Base-by-base conservation (phyloP, 2,113 vertebrate genomes). In the Labeo catla region DNA sequence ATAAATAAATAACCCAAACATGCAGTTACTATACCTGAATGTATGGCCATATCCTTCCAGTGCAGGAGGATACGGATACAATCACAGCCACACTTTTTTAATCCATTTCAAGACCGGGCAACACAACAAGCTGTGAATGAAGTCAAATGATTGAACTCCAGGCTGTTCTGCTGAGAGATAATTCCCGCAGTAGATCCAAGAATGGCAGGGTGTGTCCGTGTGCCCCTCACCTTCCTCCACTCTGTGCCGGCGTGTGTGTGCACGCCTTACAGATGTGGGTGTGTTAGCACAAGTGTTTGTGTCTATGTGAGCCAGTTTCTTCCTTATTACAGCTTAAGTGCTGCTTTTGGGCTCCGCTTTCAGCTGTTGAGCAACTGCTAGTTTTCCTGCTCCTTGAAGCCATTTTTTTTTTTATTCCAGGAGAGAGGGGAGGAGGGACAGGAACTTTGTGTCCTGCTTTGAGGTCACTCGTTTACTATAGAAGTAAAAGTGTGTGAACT, bases 21-120 rank as follows among this genome's bases (percentile, higher is more conserved):
- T 9, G 49, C 74, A 45, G 76, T 65, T 10, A 63, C 80, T 82
- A 89, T 94, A 95, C 93, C 94, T 94, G 94, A 89, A 45, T 72
- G 88, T 89, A 94, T 88, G 83, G 92, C 92, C 91, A 94, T 93
- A 86, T 94, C 92, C 89, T 90, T 91, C 79, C 89, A 86, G 80
- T 90, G 88, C 89, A 93, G 54, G 72, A 76, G 82, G 52, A 54
- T 80, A 47, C 16, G 34, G 85, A 70, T 50, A 16, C 52, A 81
- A 66, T 68, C 52, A 16, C 39, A 13, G 76, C 50, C 78, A 74
- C 34, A 49, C 63, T 10, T 91, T 80, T 93, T 49, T 0, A 59
- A 83, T 28, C 91, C 93, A 93, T 93, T 57, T 66, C 93, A 88
- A 87, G 47, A 45, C 84, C 28, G 65, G 43, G 68, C 61, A 0